Conservation (phyloP, 2,797 vertebrate species). For the Pelobates cultripes region DNA sequence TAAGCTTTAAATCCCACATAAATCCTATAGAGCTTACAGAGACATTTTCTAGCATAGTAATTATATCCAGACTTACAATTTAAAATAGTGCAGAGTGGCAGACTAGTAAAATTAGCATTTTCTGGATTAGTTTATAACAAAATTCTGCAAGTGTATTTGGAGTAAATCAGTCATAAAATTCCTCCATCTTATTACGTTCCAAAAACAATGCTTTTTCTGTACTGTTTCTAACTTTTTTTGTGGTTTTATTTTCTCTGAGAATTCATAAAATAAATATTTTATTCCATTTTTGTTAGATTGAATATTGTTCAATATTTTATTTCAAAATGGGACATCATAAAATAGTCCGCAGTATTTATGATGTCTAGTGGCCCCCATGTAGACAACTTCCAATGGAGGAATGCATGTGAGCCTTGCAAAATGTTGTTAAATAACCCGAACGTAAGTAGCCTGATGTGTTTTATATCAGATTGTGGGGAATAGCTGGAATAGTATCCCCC, state of each 20-base stretch:
- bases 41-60: slow-evolving; percentile 15
- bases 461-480: too few relatives aligned
- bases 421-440: too few relatives aligned
- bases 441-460: too few relatives aligned
- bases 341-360: background rate
- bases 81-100: slow-evolving; percentile 8
- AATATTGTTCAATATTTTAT: background rate
- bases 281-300: too few relatives aligned
- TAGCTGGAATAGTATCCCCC: too few relatives aligned
- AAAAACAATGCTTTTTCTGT: background rate
- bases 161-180: slow-evolving; percentile 7
- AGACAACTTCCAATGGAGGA: too few relatives aligned
- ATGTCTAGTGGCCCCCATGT: too few relatives aligned
- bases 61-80: slow-evolving; percentile 22
- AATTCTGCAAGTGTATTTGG: background rate
- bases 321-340: background rate
- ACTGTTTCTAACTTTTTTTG: too few relatives aligned
- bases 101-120: slow-evolving; percentile 3
- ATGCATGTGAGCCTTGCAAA: too few relatives aligned
- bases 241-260: too few relatives aligned
- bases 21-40: background rate
- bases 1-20: slow-evolving; percentile 34
- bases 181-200: background rate
- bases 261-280: too few relatives aligned
- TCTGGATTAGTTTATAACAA: slow-evolving; percentile 24